Evolutionary conservation across 2,888 invertebrate genomes (phyloP), one percentile per base, ranked within the genome.

Genomic region (Nycteola revayana): DNA sequence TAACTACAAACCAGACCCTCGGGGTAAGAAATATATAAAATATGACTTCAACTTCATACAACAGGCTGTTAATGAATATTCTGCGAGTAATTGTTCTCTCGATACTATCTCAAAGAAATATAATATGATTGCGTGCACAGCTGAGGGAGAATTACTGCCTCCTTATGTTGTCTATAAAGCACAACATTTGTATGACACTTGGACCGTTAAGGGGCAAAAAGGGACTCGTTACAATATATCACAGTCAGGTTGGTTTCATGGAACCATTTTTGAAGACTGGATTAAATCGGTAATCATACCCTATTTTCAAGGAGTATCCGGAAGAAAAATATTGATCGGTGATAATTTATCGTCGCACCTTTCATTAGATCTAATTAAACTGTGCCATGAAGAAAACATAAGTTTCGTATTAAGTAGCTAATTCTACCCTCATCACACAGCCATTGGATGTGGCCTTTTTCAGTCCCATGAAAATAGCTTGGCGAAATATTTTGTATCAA

Each of bases 121-220:
- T 28, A 32, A 39, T 24, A 80, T 78, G 75, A 56, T 78, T 25
- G 54, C 66, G 23, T 65, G 54, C 1, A 62, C 60, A 33, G 74
- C 75, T 11, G 48, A 36, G 26, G 80, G 79, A 6, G 37, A 51
- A 24, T 20, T 67, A n/a, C 41, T 77, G 10, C 72, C 75, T 7
- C 58, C 63, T 11, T 78, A 76, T 50, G 66, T 76, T 6, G 67
- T 75, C 0, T 77, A 79, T 43, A 83, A 79, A 35, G 52, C 72
- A 1, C 60, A 64, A 36, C 32, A 73, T 34, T 21, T 80, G 9
- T 75, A 63, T 20, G 23, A 35, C 1, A 80, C 32, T n/a, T 41
- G 44, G 41, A 37, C 32, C 9, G 14, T 22, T 11, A 21, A 32
- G 4, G 34, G 82, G 7, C 76, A 75, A 33, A 22, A 28, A 36